Evolutionary conservation across 2,113 vertebrate species (phyloP).

Genomic region (Redunca redunca): DNA sequence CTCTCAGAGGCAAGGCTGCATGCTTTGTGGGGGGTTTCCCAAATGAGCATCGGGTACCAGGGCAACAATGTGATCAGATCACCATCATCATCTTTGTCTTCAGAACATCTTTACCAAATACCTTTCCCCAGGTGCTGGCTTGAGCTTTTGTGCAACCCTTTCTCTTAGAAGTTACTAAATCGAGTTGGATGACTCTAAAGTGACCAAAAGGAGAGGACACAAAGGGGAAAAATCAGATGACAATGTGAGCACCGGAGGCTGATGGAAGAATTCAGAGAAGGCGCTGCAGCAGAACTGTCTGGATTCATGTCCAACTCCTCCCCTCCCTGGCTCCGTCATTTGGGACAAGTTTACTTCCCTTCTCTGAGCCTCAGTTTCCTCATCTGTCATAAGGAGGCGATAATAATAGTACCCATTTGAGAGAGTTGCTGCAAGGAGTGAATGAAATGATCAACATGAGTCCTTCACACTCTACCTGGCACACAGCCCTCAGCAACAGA

Average conservation of each 20-base stretch:
- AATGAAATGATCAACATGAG: background rate
- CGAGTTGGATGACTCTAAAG: background rate
- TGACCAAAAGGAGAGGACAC: background rate
- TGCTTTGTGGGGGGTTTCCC: background rate
- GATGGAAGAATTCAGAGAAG: background rate
- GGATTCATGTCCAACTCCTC: background rate
- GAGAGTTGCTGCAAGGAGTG: background rate
- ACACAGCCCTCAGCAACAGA: background rate
- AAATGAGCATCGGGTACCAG: background rate
- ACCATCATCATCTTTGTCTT: background rate
- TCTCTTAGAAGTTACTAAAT: background rate
- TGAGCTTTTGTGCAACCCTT: background rate
- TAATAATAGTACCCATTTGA: background rate
- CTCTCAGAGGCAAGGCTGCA: background rate
- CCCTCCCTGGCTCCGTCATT: background rate
- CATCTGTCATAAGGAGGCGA: background rate
- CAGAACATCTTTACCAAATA: background rate
- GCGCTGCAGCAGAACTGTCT: accelerated
- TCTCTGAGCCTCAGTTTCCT: background rate
- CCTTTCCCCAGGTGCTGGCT: background rate
- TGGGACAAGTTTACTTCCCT: background rate
- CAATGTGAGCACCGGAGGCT: background rate
- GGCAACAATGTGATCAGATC: background rate
- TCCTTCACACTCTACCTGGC: background rate
- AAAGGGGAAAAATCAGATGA: background rate